These are phyloP conservation scores for Lophius piscatorius DNA, from an alignment of 2,113 vertebrate genomes.

Conservation along the genomic window DNA sequence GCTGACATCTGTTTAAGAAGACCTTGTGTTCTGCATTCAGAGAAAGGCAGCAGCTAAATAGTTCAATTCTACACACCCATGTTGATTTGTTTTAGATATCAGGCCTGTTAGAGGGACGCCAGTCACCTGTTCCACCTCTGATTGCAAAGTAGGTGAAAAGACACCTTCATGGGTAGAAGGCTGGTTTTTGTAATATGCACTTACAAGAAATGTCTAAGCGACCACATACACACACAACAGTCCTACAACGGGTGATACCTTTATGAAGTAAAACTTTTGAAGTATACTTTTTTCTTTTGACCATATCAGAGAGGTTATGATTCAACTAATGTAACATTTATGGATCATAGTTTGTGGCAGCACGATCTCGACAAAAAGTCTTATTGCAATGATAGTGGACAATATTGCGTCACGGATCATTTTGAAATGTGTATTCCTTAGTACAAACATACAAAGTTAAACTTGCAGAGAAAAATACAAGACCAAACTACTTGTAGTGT, in stretches of 20 bases:
- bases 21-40: background rate
- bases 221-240: background rate
- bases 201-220: slow-evolving; percentile 10
- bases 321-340: slow-evolving; percentile 1
- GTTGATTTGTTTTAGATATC: slow-evolving; percentile 61
- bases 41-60: slow-evolving; percentile 31
- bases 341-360: slow-evolving; percentile 1
- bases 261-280: no score
- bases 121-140: slow-evolving; percentile 47
- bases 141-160: slow-evolving; percentile 48
- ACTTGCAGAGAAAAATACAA: no score
- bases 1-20: slow-evolving; percentile 24
- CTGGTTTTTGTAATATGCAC: slow-evolving; percentile 11
- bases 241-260: no score
- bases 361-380: no score
- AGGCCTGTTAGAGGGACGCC: slow-evolving; percentile 17
- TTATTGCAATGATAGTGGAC: no score
- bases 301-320: slow-evolving; percentile 15
- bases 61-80: slow-evolving; percentile 50
- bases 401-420: no score
- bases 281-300: background rate
- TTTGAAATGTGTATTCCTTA: no score
- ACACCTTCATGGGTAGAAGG: slow-evolving; percentile 9
- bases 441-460: no score
- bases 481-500: no score